Evolutionary conservation across 2,888 invertebrate species (phyloP), one percentile per base, ranked within the genome.

Genomic region (Orthosia incerta): DNA sequence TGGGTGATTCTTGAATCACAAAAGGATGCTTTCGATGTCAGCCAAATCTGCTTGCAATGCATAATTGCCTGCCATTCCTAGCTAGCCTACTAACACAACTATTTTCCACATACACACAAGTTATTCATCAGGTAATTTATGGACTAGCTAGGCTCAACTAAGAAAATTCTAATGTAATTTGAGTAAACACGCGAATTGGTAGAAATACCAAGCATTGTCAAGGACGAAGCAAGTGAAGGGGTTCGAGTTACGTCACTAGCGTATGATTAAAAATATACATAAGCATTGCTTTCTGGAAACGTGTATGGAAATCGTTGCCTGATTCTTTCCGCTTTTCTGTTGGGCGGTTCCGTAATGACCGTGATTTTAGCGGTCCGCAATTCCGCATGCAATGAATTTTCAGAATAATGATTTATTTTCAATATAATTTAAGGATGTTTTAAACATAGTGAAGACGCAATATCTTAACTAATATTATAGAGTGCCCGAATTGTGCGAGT

Each of bases 141-240:
- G 61, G 64, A 39, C 39, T 63, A 39, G 77, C 64, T 68, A 68
- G 59, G 60, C 53, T 72, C 46, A 71, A 74, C 60, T 85, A 85
- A 84, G 84, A 82, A 87, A 87, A 86, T 86, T 86, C 79, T 80
- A 87, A 83, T 81, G 81, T 86, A 85, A 87, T 88, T 87, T 84
- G 74, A 77, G 83, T 73, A 56, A 85, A 83, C 91, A 90, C 89
- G 89, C 90, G 87, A 90, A 86, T 81, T 78, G 71, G 77, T 75
- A 79, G 74, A 79, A 88, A 83, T 82, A 77, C 70, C 78, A 84
- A 71, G 69, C 75, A 79, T 72, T 86, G 76, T 77, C 79, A 85
- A 86, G 85, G 85, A 81, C 86, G 71, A 57, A 26, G 69, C 74
- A 56, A 75, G 69, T 81, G 65, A 83, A 76, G 71, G 72, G 74